Base-by-base conservation (phyloP, 1,140 invertebrate genomes). In the Hycleus cichorii region DNA sequence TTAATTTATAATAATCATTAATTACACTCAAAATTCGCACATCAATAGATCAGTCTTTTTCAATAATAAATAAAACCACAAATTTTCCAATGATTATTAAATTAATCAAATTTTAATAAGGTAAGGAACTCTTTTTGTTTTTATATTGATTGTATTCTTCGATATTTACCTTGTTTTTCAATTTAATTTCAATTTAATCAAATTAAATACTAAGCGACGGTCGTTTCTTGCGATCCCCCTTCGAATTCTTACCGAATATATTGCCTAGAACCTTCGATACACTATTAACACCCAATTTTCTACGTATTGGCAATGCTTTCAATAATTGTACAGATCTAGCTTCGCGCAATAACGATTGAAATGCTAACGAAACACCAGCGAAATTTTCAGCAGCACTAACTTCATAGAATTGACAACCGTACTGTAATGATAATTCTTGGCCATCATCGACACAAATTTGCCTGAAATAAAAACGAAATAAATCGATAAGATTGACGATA, bases 331-430 rank as follows among this genome's bases (percentile, higher is more conserved):
- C 79, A 4, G 87, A 84, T 38, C 84, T 77, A 1, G 87, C 86
- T 70, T 91, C 88, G 39, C 85, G 71, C 11, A 87, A 73, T n/a
- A 91, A 75, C 6, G 85, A 86, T 65, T 91, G 88, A 74, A 91
- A 93, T 1, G 88, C 88, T 46, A 90, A 75, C 39, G 83, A 86
- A 0, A 90, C 87, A 24, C 88, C 88, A 1, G 87, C 83, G 54
- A 81, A 84, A 70, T 85, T 88, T 69, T 91, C 89, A 10, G 89
- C 89, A 9, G 89, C 89, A 49, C 88, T 90, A 54, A 93, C 88
- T 74, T 91, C 89, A 72, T 89, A 91, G 73, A 91, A 91, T 69
- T 89, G 88, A 69, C 89, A 91, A 10, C 88, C 84, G 68, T 85
- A 88, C 47, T 85, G 80, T 48, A 90, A 71, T 0, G 89, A 89